Percentiles rank a stretch among this genome's conserved stretches.
Evolutionary conservation across 1,140 invertebrate species (phyloP).

Genomic region (Anastatus disparis): DNA sequence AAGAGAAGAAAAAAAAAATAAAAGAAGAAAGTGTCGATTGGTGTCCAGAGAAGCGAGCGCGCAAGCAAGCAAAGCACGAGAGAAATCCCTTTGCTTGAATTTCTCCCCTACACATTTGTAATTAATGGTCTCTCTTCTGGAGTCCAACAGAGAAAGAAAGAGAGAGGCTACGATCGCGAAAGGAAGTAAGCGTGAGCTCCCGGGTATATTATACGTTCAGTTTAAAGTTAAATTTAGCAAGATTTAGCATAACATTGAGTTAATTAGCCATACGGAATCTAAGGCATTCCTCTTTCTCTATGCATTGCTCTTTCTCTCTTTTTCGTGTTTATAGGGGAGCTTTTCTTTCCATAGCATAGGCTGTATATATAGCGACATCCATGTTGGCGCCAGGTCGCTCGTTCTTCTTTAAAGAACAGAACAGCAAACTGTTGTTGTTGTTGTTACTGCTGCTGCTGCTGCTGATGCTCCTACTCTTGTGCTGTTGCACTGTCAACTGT

Average conservation of each 20-base stretch:
- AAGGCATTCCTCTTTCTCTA: slow-evolving; percentile 44
- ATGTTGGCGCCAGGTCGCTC: slow-evolving; percentile 55
- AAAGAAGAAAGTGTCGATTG: too few relatives aligned
- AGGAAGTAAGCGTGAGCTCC: neutral
- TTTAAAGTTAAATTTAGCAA: slow-evolving; percentile 50
- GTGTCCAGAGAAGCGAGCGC: too few relatives aligned
- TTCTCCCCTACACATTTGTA: neutral
- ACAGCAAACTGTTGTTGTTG: too few relatives aligned
- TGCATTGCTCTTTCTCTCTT: neutral
- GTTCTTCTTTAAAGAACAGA: too few relatives aligned
- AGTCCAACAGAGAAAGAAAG: neutral
- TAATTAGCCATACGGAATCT: slow-evolving; percentile 59
- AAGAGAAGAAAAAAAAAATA: too few relatives aligned
- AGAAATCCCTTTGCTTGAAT: too few relatives aligned
- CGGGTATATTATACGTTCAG: neutral
- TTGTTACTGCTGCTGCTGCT: too few relatives aligned
- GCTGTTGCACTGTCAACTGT: neutral
- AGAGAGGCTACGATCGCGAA: neutral
- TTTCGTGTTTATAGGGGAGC: slow-evolving; percentile 4
- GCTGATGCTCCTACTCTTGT: too few relatives aligned
- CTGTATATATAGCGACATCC: slow-evolving; percentile 48
- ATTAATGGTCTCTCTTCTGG: neutral
- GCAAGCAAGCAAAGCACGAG: too few relatives aligned
- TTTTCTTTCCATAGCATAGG: too few relatives aligned
- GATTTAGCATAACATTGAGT: slow-evolving; percentile 57